A percentile compares a stretch with the other conserved stretches of the same genome.
Conservation (phyloP, 2,888 invertebrate genomes). For the Thymelicus acteon region DNA sequence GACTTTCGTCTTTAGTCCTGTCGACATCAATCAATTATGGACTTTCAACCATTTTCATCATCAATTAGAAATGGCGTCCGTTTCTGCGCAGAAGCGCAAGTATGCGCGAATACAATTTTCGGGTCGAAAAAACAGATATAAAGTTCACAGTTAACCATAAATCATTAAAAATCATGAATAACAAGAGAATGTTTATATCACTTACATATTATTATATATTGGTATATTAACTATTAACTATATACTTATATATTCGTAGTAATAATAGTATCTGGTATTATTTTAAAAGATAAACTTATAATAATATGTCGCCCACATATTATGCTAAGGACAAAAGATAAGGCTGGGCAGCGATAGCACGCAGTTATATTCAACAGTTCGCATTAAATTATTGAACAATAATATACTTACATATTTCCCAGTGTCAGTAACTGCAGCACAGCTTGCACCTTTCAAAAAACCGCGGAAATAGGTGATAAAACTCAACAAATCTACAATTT, state of each 20-base stretch:
- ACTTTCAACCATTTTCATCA: neutral
- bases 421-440: neutral
- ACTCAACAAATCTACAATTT: neutral
- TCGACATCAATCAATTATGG: neutral
- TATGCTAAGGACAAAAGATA: constrained; percentile 19
- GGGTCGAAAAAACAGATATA: neutral
- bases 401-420: constrained; percentile 10
- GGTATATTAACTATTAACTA: too few species aligned
- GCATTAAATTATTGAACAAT: constrained; percentile 7
- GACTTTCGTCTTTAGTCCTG: neutral
- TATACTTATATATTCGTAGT: too few species aligned
- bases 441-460: neutral
- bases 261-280: neutral
- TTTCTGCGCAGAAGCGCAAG: neutral
- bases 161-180: neutral
- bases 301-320: constrained; percentile 12
- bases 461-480: neutral
- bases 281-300: neutral
- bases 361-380: constrained; percentile 5
- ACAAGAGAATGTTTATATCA: neutral
- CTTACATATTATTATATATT: too few species aligned
- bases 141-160: neutral
- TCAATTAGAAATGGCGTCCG: neutral
- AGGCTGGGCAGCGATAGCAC: constrained; percentile 18
- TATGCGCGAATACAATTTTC: neutral